These are phyloP conservation scores for Oceanites oceanicus DNA, from an alignment of 2,113 vertebrate species.

Conservation along the genomic window DNA sequence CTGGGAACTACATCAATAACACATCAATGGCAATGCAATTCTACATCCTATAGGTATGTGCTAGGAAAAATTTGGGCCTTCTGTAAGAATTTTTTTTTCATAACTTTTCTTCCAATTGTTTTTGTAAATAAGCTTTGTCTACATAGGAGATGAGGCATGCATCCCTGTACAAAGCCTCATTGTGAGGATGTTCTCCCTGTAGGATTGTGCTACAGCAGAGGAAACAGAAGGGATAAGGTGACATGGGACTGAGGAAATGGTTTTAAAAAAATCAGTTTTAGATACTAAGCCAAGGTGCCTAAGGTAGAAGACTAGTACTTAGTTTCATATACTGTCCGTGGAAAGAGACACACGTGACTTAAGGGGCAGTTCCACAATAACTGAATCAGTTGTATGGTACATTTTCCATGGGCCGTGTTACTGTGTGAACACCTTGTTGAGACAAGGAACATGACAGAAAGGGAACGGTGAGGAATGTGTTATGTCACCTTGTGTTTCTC, in stretches of 20 bases:
- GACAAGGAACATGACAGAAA: neutral
- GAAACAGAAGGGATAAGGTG: neutral
- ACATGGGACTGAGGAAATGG: neutral
- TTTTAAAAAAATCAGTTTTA: neutral
- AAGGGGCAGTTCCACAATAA: neutral
- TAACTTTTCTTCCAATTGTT: neutral
- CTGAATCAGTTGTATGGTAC: neutral
- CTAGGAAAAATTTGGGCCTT: neutral
- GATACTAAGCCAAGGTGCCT: fast-evolving
- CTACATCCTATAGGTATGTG: neutral
- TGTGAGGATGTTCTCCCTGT: neutral
- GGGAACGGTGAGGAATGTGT: neutral
- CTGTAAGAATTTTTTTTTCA: neutral
- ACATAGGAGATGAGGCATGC: neutral
- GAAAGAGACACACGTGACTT: neutral
- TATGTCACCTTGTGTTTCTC: neutral
- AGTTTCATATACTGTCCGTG: fast-evolving
- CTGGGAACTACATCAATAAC: neutral
- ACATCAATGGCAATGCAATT: neutral
- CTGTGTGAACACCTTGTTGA: neutral
- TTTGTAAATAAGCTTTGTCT: neutral
- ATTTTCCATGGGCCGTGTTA: neutral
- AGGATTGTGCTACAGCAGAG: neutral
- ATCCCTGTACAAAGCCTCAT: neutral
- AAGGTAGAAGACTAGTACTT: neutral